Conservation (phyloP, 2,888 invertebrate species). For the Theodoxus fluviatilis region DNA sequence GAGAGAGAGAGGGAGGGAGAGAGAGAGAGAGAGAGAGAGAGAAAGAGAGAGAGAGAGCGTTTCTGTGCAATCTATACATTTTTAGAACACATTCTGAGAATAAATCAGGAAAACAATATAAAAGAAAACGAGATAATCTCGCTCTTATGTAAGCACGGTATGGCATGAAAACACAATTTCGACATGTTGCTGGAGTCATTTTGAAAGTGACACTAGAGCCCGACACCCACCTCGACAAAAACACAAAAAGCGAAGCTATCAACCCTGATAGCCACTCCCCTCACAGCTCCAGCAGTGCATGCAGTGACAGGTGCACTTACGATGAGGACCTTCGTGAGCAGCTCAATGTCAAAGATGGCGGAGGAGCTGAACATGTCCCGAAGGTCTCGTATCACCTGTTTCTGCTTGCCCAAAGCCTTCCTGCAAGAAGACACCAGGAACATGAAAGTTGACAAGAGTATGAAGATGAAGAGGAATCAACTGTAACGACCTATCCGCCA, state of each 20-base stretch:
- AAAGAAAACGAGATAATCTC: too few relatives aligned
- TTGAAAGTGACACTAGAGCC: background rate
- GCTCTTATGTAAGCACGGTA: too few relatives aligned
- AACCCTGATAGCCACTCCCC: too few relatives aligned
- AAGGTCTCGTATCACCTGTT: conserved; percentile 54
- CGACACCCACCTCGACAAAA: background rate
- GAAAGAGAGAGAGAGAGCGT: background rate
- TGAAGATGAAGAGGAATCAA: background rate
- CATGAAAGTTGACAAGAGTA: background rate
- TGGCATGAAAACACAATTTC: too few relatives aligned
- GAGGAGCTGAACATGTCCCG: conserved; percentile 63
- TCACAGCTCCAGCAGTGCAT: too few relatives aligned
- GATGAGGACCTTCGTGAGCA: conserved; percentile 58
- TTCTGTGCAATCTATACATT: too few relatives aligned
- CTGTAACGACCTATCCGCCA: too few relatives aligned
- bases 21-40: background rate
- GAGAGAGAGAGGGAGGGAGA: background rate
- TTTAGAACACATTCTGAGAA: too few relatives aligned
- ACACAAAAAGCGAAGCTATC: background rate
- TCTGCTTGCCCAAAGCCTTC: conserved; percentile 51
- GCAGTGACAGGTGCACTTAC: too few relatives aligned
- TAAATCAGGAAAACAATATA: too few relatives aligned
- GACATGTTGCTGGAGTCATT: too few relatives aligned
- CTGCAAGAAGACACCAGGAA: conserved; percentile 35
- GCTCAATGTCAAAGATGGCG: conserved; percentile 60